Evolutionary conservation across 2,113 vertebrate species (phyloP), one percentile per base, ranked within the genome.

Genomic region (Perca schrenkii): DNA sequence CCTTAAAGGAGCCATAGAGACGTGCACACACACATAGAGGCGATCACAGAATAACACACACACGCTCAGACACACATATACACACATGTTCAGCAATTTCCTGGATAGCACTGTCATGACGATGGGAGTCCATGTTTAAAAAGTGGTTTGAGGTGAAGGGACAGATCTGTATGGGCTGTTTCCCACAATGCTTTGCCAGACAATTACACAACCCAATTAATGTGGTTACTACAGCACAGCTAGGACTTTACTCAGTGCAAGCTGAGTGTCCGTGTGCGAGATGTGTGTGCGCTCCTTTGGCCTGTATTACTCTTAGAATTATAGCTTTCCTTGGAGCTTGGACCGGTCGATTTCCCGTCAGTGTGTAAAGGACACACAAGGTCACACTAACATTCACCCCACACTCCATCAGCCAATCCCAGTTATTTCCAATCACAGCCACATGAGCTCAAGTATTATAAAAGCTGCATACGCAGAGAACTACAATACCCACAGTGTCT

Each of bases 121-220:
- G 83, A 94, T 87, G 75, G 86, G 84, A 86, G 91, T 85, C 85
- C 91, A 83, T 91, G 89, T 92, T 92, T 83, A 91, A 93, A 94
- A 90, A 88, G 86, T 57, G 86, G 90, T 93, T 94, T 93, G 86
- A 86, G 89, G 88, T 78, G 73, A 85, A 89, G 68, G 86, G 90
- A 91, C 90, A 89, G 88, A 88, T 90, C 86, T 87, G 82, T 79
- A 92, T 67, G 80, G 85, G 79, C 80, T 68, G 85, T 89, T 94
- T 92, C 86, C 91, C 92, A 93, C 91, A 91, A 88, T 89, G 84
- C 93, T 91, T 89, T 92, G 92, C 91, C 91, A 92, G 79, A 91
- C 88, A 92, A 94, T 94, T 94, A 93, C 90, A 91, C 86, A 93
- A 95, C 89, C 87, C 91, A 93, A 92, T 90, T 89, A 93, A 93